Evolutionary conservation across 2,888 invertebrate genomes (phyloP).

Genomic region (Leucoptera coffeella): DNA sequence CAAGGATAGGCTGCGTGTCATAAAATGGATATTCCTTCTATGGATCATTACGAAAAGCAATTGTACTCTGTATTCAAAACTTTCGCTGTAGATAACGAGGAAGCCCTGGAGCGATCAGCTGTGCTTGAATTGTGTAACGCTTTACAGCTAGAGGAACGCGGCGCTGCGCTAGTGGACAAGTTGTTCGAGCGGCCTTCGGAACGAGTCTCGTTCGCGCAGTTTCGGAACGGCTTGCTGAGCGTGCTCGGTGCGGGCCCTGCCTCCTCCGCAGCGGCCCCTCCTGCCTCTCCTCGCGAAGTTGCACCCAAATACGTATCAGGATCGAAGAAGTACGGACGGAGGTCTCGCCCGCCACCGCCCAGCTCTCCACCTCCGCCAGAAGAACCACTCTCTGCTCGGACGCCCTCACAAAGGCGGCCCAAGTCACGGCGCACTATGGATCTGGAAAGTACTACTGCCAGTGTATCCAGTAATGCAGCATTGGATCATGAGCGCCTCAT

Average conservation of each 20-base stretch:
- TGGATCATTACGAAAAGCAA: constrained; percentile 78
- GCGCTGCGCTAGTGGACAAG: constrained; percentile 55
- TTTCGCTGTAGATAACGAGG: constrained; percentile 65
- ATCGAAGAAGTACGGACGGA: constrained; percentile 68
- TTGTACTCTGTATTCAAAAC: constrained; percentile 74
- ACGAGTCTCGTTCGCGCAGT: constrained; percentile 62
- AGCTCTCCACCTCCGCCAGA: too few relatives aligned
- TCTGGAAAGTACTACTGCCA: background rate
- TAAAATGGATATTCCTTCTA: constrained; percentile 27
- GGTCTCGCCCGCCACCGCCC: constrained; percentile 55
- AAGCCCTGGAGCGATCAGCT: constrained; percentile 61
- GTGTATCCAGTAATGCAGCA: constrained; percentile 21
- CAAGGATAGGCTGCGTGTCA: constrained; percentile 1
- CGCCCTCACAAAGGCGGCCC: constrained; percentile 7
- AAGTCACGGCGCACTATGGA: constrained; percentile 13
- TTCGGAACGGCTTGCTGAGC: constrained; percentile 68
- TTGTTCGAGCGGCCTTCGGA: constrained; percentile 47
- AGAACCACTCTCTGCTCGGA: too few relatives aligned
- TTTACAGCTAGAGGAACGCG: constrained; percentile 70
- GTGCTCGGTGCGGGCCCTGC: constrained; percentile 49
- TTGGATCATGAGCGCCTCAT: constrained; percentile 28
- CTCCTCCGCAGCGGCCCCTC: constrained; percentile 10
- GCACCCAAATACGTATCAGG: constrained; percentile 69
- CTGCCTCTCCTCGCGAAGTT: constrained; percentile 59
- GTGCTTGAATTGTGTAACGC: constrained; percentile 67